Percentiles rank a stretch among this genome's conserved stretches.
These are phyloP conservation scores for Craseonycteris thonglongyai DNA, from an alignment of 2,113 vertebrate genomes.

Conservation along the genomic window DNA sequence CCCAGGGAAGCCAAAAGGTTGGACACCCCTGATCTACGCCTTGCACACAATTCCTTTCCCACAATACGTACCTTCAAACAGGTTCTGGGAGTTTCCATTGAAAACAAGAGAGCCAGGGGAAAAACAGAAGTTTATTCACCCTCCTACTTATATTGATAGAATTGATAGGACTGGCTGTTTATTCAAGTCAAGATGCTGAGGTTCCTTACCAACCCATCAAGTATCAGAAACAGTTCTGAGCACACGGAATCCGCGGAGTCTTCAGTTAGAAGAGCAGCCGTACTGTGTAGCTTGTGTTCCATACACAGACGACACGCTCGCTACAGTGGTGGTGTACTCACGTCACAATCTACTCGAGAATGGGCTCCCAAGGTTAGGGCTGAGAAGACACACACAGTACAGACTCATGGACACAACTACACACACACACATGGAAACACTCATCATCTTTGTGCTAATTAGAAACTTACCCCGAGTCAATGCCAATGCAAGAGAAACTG, in stretches of 20 bases:
- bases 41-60: background rate
- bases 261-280: background rate
- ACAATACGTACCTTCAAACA: background rate
- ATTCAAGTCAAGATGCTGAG: background rate
- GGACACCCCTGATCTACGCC: too few species aligned
- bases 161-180: background rate
- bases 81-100: background rate
- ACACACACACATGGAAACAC: fast-evolving
- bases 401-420: fast-evolving
- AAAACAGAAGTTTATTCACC: background rate
- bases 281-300: too few species aligned
- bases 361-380: background rate
- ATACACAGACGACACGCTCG: too few species aligned
- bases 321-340: background rate
- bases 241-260: background rate
- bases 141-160: fast-evolving
- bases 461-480: background rate
- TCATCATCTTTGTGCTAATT: background rate
- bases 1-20: too few species aligned
- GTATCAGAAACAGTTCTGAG: background rate
- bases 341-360: background rate
- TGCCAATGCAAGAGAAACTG: background rate
- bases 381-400: background rate
- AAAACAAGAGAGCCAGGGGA: background rate
- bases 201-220: background rate